Evolutionary conservation across 2,797 vertebrate genomes (phyloP).

Genomic region (Sandelia bainsii): DNA sequence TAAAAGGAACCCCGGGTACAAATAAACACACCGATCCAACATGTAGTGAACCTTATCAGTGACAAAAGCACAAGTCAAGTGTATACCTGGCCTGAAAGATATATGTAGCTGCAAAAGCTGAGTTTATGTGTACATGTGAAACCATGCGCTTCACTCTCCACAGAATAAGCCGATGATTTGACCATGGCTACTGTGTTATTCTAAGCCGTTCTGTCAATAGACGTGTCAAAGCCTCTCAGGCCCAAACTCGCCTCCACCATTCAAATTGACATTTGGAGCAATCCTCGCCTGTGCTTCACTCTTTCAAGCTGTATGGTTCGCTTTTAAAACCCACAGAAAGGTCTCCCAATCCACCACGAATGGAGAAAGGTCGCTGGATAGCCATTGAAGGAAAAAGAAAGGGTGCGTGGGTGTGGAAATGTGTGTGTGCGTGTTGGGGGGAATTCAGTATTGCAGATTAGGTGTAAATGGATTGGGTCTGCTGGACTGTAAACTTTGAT

Average conservation of each 20-base stretch:
- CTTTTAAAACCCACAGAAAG: constrained; percentile 69
- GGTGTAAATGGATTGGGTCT: constrained; percentile 76
- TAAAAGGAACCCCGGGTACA: constrained; percentile 40
- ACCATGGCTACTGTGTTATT: constrained; percentile 64
- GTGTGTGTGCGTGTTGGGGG: constrained; percentile 14
- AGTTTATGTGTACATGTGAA: constrained; percentile 20
- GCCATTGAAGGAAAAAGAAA: constrained; percentile 63
- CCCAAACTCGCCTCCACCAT: constrained; percentile 70
- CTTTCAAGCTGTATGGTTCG: constrained; percentile 57
- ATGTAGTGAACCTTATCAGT: constrained; percentile 10
- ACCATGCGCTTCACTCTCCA: constrained; percentile 33
- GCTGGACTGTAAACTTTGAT: constrained; percentile 70
- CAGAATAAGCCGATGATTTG: constrained; percentile 61
- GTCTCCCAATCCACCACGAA: constrained; percentile 68
- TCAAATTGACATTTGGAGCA: constrained; percentile 83
- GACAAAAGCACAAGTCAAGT: constrained; percentile 23
- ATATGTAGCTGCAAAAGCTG: constrained; percentile 28
- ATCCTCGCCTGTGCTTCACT: constrained; percentile 68
- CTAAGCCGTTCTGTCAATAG: constrained; percentile 71
- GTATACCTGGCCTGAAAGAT: constrained; percentile 27
- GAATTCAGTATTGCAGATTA: constrained; percentile 68
- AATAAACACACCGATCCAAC: constrained; percentile 35
- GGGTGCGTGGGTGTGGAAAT: constrained; percentile 15
- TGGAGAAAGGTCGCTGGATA: constrained; percentile 72
- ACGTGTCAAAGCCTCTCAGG: constrained; percentile 72